A percentile compares a stretch with the other conserved stretches of the same genome.
These are phyloP conservation scores for Platorchestia sp. DNA, from an alignment of 1,140 invertebrate species.

Conservation along the genomic window DNA sequence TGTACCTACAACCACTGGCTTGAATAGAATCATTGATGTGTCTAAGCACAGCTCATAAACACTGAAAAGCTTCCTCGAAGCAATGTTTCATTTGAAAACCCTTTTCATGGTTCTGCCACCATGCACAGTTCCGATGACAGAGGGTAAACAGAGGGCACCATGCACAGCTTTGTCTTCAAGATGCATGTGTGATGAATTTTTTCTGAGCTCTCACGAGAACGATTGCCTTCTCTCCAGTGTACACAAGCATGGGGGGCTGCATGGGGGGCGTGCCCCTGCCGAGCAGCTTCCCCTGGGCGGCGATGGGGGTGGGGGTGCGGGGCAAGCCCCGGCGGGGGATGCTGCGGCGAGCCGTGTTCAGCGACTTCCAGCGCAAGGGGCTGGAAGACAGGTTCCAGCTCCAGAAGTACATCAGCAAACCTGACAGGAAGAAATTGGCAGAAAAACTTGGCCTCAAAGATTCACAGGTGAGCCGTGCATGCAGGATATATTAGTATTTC, in stretches of 20 bases:
- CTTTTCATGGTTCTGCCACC: too few species aligned
- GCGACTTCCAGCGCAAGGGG: slow-evolving; percentile 77
- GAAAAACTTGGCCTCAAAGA: slow-evolving; percentile 78
- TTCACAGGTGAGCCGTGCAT: slow-evolving; percentile 75
- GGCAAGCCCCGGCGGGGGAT: slow-evolving; percentile 75
- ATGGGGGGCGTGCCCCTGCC: slow-evolving; percentile 75
- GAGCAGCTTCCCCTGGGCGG: slow-evolving; percentile 84
- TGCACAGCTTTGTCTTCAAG: background rate
- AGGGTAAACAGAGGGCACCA: too few species aligned
- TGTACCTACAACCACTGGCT: background rate
- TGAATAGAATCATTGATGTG: background rate
- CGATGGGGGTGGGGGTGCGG: slow-evolving; percentile 68
- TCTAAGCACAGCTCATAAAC: background rate
- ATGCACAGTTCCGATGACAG: too few species aligned
- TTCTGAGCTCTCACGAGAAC: background rate
- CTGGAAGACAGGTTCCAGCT: slow-evolving; percentile 77
- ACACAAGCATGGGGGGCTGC: slow-evolving; percentile 60
- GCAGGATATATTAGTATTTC: background rate
- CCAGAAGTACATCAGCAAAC: slow-evolving; percentile 79
- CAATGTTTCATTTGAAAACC: background rate
- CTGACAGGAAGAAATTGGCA: slow-evolving; percentile 77
- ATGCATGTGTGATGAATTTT: background rate
- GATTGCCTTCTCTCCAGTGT: background rate
- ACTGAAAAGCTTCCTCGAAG: background rate
- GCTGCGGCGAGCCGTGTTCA: slow-evolving; percentile 84